Percentiles rank a stretch among this genome's conserved stretches.
Conservation (phyloP, 2,888 invertebrate genomes). For the Tromatobia lineatoria region DNA sequence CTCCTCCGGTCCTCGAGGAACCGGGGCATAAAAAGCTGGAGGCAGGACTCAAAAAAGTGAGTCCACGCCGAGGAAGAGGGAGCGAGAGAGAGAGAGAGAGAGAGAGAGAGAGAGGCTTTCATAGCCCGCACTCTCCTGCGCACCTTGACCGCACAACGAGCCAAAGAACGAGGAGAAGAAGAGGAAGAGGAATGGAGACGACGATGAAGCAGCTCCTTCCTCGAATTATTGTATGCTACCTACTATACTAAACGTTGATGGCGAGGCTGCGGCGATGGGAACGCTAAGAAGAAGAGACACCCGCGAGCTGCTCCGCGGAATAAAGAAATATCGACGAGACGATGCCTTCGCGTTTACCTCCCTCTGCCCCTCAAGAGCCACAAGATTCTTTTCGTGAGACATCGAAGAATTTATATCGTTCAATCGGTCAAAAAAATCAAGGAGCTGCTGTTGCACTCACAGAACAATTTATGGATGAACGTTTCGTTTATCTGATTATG, state of each 20-base stretch:
- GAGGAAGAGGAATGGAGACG: slow-evolving; percentile 36
- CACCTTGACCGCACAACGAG: slow-evolving; percentile 37
- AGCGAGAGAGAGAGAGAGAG: not conserved
- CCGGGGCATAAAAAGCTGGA: slow-evolving; percentile 26
- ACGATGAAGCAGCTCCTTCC: slow-evolving; percentile 56
- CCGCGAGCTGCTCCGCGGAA: slow-evolving; percentile 27
- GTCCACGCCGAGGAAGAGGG: slow-evolving; percentile 21
- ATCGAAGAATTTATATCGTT: slow-evolving; percentile 37
- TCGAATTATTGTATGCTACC: slow-evolving; percentile 49
- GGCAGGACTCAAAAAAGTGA: slow-evolving; percentile 27
- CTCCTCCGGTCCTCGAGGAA: slow-evolving; percentile 34
- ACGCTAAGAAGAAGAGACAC: slow-evolving; percentile 52
- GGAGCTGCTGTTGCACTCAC: not conserved
- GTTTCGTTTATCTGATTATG: not conserved
- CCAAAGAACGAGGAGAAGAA: slow-evolving; percentile 38
- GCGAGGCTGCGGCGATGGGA: slow-evolving; percentile 44
- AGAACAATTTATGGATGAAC: not conserved
- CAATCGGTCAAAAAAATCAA: slow-evolving; percentile 1
- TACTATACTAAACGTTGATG: slow-evolving; percentile 38
- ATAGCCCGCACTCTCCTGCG: slow-evolving; percentile 1
- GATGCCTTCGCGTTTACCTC: not conserved
- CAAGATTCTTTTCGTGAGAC: slow-evolving; percentile 44
- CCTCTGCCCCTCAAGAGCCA: not conserved
- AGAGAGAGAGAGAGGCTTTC: not conserved
- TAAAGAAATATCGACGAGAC: slow-evolving; percentile 25